phyloP scores from a whole-genome alignment of 2,888 invertebrate genomes.

The Lydus trimaculatus region DNA sequence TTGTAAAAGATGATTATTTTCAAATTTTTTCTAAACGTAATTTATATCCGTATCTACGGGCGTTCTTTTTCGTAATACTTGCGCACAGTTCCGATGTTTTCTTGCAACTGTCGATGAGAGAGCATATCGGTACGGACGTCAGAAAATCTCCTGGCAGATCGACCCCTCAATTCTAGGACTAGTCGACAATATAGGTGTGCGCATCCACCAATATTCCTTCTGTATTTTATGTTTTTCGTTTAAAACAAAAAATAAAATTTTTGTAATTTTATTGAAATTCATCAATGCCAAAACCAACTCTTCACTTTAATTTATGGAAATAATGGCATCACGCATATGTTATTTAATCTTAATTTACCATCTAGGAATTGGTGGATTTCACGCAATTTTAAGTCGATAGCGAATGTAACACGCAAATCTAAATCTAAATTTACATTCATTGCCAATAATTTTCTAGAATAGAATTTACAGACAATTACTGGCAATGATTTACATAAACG shows the following conservation, averaged over 20 bases:
- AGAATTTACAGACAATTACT: background rate
- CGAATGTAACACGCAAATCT: background rate
- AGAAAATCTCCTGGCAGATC: background rate
- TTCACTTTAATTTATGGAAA: background rate
- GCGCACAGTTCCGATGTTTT: background rate
- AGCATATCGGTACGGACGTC: background rate
- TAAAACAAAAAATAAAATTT: background rate
- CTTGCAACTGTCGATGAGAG: background rate
- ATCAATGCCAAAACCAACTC: background rate
- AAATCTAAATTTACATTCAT: background rate
- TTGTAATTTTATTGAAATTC: background rate
- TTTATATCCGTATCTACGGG: background rate
- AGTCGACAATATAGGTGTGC: background rate
- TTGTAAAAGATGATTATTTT: background rate
- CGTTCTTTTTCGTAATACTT: background rate
- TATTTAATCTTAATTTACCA: background rate
- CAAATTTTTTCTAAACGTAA: background rate
- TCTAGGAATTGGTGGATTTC: background rate
- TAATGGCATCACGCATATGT: background rate
- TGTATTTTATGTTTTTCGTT: no score
- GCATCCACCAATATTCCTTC: background rate
- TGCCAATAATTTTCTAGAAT: background rate
- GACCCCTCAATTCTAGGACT: background rate
- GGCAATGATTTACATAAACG: background rate
- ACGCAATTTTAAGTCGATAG: background rate